These are phyloP conservation scores for Crocidura indochinensis DNA, from an alignment of 2,797 vertebrate genomes.

Conservation along the genomic window DNA sequence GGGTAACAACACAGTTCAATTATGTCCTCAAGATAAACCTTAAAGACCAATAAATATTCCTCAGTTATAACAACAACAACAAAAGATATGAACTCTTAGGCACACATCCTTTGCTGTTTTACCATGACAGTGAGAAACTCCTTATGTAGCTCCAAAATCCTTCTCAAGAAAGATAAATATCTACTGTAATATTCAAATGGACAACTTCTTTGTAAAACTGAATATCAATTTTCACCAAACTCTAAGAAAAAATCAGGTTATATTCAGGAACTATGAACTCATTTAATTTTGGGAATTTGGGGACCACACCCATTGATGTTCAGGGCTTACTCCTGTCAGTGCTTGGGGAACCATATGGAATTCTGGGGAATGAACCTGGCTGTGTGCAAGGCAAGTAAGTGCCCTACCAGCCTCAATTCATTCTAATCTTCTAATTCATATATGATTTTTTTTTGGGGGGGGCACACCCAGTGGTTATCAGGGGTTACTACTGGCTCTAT, in stretches of 20 bases:
- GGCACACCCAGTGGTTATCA: no score
- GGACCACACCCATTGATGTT: no score
- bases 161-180: constrained; percentile 7
- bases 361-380: no score
- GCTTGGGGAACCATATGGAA: no score
- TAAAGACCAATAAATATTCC: no score
- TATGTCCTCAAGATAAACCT: no score
- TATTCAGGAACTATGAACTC: constrained; percentile 21
- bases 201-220: constrained; percentile 60
- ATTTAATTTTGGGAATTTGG: background rate
- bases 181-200: constrained; percentile 31
- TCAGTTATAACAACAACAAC: no score
- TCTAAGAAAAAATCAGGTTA: constrained; percentile 57
- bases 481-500: no score
- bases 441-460: background rate
- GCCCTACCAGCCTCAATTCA: no score
- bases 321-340: no score
- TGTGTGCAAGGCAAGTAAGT: no score
- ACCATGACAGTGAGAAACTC: background rate
- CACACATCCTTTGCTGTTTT: background rate
- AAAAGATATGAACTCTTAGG: background rate
- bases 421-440: constrained; percentile 47
- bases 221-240: constrained; percentile 48
- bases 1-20: no score
- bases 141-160: background rate